Conservation (phyloP, 2,888 invertebrate genomes). For the Artemia sinica region DNA sequence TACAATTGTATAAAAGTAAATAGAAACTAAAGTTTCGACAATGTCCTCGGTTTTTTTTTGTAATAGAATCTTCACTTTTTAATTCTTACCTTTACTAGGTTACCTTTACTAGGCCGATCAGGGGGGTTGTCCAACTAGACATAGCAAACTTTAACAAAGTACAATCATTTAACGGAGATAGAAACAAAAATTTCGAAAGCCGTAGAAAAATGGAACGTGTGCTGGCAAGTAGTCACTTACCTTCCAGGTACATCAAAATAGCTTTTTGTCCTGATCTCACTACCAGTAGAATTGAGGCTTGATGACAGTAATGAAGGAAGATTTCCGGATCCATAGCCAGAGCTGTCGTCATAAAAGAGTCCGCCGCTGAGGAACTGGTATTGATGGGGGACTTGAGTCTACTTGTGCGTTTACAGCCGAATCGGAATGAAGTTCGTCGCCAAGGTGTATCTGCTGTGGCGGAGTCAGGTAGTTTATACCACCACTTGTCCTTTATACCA, state of each 20-base stretch:
- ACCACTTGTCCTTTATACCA: neutral
- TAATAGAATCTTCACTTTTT: too few species aligned
- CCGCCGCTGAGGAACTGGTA: constrained; percentile 23
- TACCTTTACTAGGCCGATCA: too few species aligned
- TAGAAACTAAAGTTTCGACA: too few species aligned
- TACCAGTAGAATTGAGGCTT: neutral
- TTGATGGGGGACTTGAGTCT: constrained; percentile 15
- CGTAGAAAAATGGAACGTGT: neutral
- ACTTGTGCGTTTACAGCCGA: constrained; percentile 50
- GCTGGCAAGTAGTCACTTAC: neutral
- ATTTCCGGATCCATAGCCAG: neutral
- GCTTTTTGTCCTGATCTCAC: constrained; percentile 13
- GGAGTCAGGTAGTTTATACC: constrained; percentile 37
- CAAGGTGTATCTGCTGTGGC: constrained; percentile 72
- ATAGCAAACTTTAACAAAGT: too few species aligned
- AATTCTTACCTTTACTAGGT: too few species aligned
- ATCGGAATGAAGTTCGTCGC: constrained; percentile 84
- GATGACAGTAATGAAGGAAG: neutral
- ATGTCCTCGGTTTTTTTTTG: too few species aligned
- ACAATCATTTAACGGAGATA: too few species aligned
- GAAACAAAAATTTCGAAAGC: too few species aligned
- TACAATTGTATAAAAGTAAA: too few species aligned
- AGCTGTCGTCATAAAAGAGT: constrained; percentile 27
- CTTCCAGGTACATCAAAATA: neutral
- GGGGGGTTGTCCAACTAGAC: too few species aligned